These are phyloP conservation scores for Chiloscyllium plagiosum DNA, from an alignment of 2,113 vertebrate genomes.

Conservation along the genomic window DNA sequence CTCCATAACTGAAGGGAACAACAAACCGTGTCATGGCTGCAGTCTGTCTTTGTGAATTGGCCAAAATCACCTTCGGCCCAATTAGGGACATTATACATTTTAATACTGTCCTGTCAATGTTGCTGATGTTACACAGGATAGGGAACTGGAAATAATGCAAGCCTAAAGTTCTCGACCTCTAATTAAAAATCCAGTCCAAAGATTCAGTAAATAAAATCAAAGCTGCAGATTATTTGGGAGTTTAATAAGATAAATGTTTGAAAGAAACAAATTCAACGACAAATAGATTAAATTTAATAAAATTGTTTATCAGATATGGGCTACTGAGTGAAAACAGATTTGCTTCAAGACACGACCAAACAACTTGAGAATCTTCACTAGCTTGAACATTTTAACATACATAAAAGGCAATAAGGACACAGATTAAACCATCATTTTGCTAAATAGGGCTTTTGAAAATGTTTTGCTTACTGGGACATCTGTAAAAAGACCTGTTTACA, in stretches of 20 bases:
- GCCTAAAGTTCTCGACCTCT: not conserved
- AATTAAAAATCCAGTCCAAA: not conserved
- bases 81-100: not conserved
- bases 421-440: conserved; percentile 16
- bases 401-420: conserved; percentile 3
- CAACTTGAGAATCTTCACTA: not conserved
- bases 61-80: not conserved
- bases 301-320: not conserved
- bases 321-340: not conserved
- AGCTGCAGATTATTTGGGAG: not conserved
- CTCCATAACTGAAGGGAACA: not conserved
- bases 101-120: not conserved
- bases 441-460: not conserved
- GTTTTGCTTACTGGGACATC: not conserved
- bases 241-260: not conserved
- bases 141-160: not conserved
- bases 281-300: not conserved
- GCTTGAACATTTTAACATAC: not conserved
- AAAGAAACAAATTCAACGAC: not conserved
- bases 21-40: not conserved
- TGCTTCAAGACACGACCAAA: not conserved
- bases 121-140: not conserved
- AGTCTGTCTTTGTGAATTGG: not conserved
- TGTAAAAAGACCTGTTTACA: not conserved
- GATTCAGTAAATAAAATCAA: not conserved